These are phyloP conservation scores for Odontamblyopus lacepedii DNA, from an alignment of 2,797 vertebrate species.

Conservation along the genomic window DNA sequence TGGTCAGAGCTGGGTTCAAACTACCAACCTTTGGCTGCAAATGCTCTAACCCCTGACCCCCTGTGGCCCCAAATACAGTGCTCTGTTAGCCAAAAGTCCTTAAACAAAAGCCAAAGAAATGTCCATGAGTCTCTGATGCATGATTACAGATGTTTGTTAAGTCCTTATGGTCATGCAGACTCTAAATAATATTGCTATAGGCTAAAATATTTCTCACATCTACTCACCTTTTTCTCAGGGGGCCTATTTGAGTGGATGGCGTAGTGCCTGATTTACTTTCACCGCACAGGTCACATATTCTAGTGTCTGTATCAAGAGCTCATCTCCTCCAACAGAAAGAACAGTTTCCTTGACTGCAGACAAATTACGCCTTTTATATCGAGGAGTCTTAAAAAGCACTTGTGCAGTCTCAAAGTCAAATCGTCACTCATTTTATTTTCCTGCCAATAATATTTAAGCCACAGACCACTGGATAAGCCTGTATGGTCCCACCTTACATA, in stretches of 20 bases:
- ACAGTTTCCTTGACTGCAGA: conserved; percentile 19
- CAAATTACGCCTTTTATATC: conserved; percentile 17
- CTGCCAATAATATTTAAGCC: conserved; percentile 51
- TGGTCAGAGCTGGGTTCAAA: too few species aligned
- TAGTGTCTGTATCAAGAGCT: conserved; percentile 7
- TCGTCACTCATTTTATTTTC: conserved; percentile 35
- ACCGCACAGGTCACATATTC: not conserved
- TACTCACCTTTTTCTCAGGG: not conserved
- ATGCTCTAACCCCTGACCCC: too few species aligned
- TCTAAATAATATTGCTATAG: not conserved
- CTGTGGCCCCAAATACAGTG: too few species aligned
- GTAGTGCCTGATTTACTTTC: not conserved
- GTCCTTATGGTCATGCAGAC: too few species aligned
- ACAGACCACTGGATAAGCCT: conserved; percentile 37
- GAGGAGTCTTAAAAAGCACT: not conserved
- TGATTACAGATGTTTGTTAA: too few species aligned
- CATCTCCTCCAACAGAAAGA: conserved; percentile 17
- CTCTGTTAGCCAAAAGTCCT: too few species aligned
- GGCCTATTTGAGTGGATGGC: not conserved
- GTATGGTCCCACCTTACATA: conserved; percentile 53
- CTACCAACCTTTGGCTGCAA: too few species aligned
- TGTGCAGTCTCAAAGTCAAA: conserved; percentile 44
- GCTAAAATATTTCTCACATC: not conserved
- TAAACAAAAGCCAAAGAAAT: too few species aligned
- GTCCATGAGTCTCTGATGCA: too few species aligned